phyloP scores from a whole-genome alignment of 2,797 vertebrate species.

The Nothura maculosa region DNA sequence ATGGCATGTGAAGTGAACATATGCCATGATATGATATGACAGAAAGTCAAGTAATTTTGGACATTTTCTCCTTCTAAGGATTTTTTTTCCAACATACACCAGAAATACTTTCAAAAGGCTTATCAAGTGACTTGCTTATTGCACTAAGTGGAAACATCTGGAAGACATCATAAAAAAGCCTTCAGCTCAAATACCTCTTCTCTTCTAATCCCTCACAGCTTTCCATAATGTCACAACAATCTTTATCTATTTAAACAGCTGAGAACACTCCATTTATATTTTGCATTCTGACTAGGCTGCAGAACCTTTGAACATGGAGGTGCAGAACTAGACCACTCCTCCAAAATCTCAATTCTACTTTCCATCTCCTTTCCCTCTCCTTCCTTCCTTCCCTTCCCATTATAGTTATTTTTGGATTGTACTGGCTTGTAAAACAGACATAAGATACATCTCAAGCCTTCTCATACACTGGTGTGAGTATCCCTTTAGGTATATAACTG shows the following conservation, averaged over 20 bases:
- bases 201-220: neutral
- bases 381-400: neutral
- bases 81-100: neutral
- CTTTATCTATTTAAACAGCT: neutral
- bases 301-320: neutral
- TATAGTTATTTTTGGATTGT: neutral
- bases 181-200: neutral
- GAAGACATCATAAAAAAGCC: neutral
- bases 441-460: neutral
- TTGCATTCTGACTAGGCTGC: neutral
- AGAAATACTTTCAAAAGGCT: neutral
- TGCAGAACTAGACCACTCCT: neutral
- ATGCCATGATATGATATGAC: neutral
- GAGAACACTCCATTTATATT: neutral
- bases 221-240: neutral
- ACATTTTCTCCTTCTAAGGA: neutral
- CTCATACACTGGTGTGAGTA: neutral
- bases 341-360: neutral
- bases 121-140: neutral
- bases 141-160: neutral
- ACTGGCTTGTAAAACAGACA: neutral
- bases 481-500: neutral
- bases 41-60: rapidly evolving
- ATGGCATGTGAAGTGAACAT: neutral
- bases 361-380: neutral